Base-by-base conservation (phyloP, 2,888 invertebrate species). In the Choristoneura rosaceana region DNA sequence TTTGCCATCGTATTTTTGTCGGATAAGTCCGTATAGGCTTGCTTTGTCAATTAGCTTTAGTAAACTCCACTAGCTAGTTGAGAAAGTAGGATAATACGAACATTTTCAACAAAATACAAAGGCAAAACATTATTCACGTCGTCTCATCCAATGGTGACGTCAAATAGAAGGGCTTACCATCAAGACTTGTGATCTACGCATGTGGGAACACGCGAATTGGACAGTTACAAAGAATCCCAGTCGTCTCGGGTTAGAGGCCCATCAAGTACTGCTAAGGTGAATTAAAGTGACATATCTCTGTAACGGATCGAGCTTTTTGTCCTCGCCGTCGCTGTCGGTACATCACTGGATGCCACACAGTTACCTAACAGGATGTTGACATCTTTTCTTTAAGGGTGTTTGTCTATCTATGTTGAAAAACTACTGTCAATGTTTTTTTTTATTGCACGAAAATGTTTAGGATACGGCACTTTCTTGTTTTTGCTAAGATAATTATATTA, bases 201-300 rank as follows among this genome's bases (percentile, higher is more conserved):
- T 15, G 50, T 15, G 50, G 50, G 50, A 62, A 50, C 64, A 34
- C 34, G 62, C 17, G 38, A 52, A 69, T 60, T 55, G 50, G 59
- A 70, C 74, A 74, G 68, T 71, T 70, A 67, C 66, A 58, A 47
- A 58, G 59, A 52, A 69, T 64, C 43, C 43, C 41, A 47, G 50
- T 52, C 8, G 25, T 41, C 71, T 17, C 70, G 55, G 33, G 66
- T 80, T 80, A 80, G 79, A 81, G 77, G 79, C 83, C 82, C 83
- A 86, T 88, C 86, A 86, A 85, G 88, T 89, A 88, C 90, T 87
- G 89, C 90, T 90, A 90, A 80, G 79, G 84, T 77, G 86, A 88
- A 90, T 89, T 88, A 90, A 87, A 88, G 86, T 87, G 88, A 88
- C 89, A 87, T 88, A 83, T 82, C 81, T 79, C 75, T 77, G 81